Percentiles rank a stretch among this genome's conserved stretches.
These are phyloP conservation scores for Ceratitis capitata DNA, from an alignment of 1,140 invertebrate genomes.

Conservation along the genomic window DNA sequence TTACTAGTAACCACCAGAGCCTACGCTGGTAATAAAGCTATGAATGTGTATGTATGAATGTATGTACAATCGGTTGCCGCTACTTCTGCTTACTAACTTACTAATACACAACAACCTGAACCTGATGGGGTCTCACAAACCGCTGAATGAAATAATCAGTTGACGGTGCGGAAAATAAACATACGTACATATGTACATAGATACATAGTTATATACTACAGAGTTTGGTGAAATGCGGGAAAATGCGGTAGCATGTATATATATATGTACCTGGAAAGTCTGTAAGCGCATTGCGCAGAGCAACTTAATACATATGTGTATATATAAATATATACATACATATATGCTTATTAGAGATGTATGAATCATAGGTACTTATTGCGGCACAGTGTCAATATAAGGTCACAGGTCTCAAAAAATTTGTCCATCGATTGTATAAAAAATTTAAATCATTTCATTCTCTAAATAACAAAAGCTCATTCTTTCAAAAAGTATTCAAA, in stretches of 20 bases:
- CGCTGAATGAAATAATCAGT: conserved; percentile 36
- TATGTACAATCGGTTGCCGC: background rate
- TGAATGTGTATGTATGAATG: no score
- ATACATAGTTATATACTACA: background rate
- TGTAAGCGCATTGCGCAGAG: background rate
- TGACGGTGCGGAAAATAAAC: conserved; percentile 13
- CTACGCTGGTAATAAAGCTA: background rate
- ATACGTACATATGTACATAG: no score
- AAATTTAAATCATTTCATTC: background rate
- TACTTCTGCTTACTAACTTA: background rate
- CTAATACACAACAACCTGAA: background rate
- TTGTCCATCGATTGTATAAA: no score
- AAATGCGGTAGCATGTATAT: background rate
- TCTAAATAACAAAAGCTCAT: background rate
- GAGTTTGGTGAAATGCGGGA: background rate
- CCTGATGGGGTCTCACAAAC: background rate
- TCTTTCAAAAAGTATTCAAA: background rate
- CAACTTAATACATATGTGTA: background rate
- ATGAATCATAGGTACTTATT: background rate
- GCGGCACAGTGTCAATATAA: conserved; percentile 9
- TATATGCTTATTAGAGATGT: background rate
- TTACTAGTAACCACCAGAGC: conserved; percentile 1
- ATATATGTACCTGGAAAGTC: conserved; percentile 10
- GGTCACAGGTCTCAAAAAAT: background rate
- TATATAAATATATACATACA: background rate